phyloP scores from a whole-genome alignment of 2,888 invertebrate species.

The Parasteatoda lunata region DNA sequence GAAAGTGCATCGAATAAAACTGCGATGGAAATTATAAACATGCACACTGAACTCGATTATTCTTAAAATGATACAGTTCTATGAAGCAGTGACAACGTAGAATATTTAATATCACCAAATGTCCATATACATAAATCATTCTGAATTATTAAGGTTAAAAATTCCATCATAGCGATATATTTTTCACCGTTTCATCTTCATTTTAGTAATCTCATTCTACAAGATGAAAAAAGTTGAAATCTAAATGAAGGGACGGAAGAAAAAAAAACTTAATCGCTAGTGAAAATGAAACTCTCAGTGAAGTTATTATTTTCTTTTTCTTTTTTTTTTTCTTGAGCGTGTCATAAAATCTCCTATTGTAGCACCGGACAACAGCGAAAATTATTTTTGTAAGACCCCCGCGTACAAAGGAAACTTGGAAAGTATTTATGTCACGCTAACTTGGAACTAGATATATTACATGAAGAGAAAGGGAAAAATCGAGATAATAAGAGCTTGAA shows the following conservation, averaged over 20 bases:
- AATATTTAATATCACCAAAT: too few species aligned
- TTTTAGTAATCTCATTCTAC: background rate
- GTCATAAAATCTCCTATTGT: conserved; percentile 47
- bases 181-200: background rate
- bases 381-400: conserved; percentile 54
- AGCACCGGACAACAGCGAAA: conserved; percentile 17
- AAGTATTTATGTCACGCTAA: conserved; percentile 63
- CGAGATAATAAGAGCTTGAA: conserved; percentile 43
- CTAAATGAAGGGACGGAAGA: conserved; percentile 1
- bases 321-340: conserved; percentile 23
- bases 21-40: too few species aligned
- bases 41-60: too few species aligned
- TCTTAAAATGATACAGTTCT: too few species aligned
- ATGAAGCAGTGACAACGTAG: too few species aligned
- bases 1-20: too few species aligned
- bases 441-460: conserved; percentile 41
- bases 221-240: background rate
- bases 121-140: too few species aligned
- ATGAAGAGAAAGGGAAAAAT: conserved; percentile 36
- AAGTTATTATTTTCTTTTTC: conserved; percentile 21
- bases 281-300: conserved; percentile 35
- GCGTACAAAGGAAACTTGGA: conserved; percentile 34
- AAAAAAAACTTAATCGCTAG: conserved; percentile 1
- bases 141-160: background rate
- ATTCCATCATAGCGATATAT: background rate